Percentiles rank a stretch among this genome's conserved stretches.
These are phyloP conservation scores for Phaethon lepturus DNA, from an alignment of 2,113 vertebrate genomes.

Conservation along the genomic window DNA sequence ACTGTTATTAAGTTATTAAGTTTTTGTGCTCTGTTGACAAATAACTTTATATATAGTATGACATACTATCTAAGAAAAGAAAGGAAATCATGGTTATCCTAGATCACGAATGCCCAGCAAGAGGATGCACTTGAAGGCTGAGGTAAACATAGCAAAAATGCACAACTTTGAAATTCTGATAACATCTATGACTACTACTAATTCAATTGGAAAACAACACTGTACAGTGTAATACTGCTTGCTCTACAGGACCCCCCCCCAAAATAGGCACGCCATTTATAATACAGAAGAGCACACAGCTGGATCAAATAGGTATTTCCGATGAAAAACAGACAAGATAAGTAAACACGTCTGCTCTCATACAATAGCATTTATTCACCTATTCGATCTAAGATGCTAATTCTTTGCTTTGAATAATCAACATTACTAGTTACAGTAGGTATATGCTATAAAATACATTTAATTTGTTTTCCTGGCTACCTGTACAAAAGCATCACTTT, in stretches of 20 bases:
- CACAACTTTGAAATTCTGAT: not conserved
- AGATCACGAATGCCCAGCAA: accelerated
- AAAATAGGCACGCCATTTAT: not conserved
- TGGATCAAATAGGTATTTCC: not conserved
- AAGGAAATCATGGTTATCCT: not conserved
- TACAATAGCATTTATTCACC: not conserved
- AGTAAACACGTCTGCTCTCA: not conserved
- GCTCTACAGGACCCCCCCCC: not conserved
- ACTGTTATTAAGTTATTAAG: no score
- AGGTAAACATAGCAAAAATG: not conserved
- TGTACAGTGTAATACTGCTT: not conserved
- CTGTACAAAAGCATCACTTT: not conserved
- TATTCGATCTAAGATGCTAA: not conserved
- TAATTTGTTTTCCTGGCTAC: not conserved
- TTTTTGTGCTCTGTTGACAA: not conserved
- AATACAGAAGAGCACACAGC: not conserved
- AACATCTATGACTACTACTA: not conserved
- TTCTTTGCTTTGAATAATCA: not conserved
- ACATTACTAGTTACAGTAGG: not conserved
- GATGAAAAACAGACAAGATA: not conserved
- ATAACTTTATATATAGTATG: not conserved
- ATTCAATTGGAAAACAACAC: not conserved
- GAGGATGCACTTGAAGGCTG: not conserved
- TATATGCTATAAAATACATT: not conserved
- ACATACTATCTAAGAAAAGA: not conserved